Conservation (phyloP, 2,797 vertebrate genomes). For the Acipenser oxyrinchus region DNA sequence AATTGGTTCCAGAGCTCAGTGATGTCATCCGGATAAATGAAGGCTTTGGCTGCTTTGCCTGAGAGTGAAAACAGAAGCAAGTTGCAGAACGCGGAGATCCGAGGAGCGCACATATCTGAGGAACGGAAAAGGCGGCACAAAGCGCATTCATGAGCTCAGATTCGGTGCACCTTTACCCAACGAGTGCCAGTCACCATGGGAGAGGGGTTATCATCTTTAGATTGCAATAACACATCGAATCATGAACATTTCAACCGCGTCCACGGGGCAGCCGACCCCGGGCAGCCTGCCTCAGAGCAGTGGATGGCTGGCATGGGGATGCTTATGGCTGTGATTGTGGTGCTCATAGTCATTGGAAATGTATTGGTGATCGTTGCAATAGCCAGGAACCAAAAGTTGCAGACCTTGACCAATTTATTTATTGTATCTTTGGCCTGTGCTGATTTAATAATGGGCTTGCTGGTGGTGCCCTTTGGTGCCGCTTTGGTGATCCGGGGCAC, state of each 20-base stretch:
- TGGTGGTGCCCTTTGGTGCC: conserved; percentile 95
- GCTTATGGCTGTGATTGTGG: conserved; percentile 80
- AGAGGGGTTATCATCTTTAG: conserved; percentile 63
- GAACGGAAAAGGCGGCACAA: conserved; percentile 18
- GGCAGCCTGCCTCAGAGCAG: conserved; percentile 59
- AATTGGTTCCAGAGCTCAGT: conserved; percentile 46
- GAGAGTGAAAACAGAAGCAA: conserved; percentile 21
- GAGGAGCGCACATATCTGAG: conserved; percentile 20
- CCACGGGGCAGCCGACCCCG: conserved; percentile 42
- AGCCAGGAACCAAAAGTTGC: conserved; percentile 81
- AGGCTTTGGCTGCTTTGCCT: conserved; percentile 12
- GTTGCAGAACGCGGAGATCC: conserved; percentile 30
- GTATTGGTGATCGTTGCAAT: conserved; percentile 89
- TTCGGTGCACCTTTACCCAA: conserved; percentile 24
- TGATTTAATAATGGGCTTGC: conserved; percentile 91
- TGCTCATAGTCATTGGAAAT: conserved; percentile 82
- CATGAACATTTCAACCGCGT: too few species aligned
- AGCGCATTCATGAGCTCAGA: conserved; percentile 41
- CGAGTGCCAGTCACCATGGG: conserved; percentile 68
- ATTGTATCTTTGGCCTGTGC: conserved; percentile 92
- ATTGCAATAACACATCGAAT: conserved; percentile 57
- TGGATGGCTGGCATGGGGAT: conserved; percentile 85
- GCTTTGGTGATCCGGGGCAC: conserved; percentile 79
- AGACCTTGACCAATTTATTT: conserved; percentile 94
- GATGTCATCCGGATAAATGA: conserved; percentile 45